Percentiles rank a stretch among this genome's conserved stretches.
These are phyloP conservation scores for Enteromius treurensis DNA, from an alignment of 2,797 vertebrate genomes.

Conservation along the genomic window DNA sequence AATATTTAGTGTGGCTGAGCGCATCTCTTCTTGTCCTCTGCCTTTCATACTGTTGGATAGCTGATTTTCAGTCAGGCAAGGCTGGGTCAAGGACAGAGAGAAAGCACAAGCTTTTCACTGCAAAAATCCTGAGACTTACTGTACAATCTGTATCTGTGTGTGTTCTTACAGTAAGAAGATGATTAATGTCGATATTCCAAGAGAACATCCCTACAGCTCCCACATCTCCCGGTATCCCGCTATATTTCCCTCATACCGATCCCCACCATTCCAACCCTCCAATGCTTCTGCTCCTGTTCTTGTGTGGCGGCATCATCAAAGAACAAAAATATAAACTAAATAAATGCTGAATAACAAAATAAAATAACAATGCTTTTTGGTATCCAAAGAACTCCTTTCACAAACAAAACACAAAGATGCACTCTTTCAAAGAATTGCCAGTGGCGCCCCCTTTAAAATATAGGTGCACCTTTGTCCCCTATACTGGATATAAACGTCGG, in stretches of 20 bases:
- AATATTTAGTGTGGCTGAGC: too few relatives aligned
- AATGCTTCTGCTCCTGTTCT: constrained; percentile 68
- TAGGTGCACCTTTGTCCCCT: background rate
- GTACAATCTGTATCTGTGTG: constrained; percentile 33
- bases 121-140: constrained; percentile 8
- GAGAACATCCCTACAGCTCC: constrained; percentile 81
- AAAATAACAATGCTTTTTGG: background rate
- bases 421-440: background rate
- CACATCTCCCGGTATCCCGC: constrained; percentile 76
- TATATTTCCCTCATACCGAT: constrained; percentile 76
- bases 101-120: background rate
- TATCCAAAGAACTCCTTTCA: background rate
- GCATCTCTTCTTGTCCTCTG: background rate
- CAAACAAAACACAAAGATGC: background rate
- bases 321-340: constrained; percentile 22
- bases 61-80: background rate
- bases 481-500: background rate
- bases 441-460: background rate
- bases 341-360: background rate
- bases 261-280: constrained; percentile 65
- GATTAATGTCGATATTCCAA: constrained; percentile 66
- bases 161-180: constrained; percentile 67
- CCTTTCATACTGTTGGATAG: background rate
- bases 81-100: constrained; percentile 9
- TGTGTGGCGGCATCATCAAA: constrained; percentile 48